Evolutionary conservation across 2,113 vertebrate genomes (phyloP).

Genomic region (Lipophrys pholis): DNA sequence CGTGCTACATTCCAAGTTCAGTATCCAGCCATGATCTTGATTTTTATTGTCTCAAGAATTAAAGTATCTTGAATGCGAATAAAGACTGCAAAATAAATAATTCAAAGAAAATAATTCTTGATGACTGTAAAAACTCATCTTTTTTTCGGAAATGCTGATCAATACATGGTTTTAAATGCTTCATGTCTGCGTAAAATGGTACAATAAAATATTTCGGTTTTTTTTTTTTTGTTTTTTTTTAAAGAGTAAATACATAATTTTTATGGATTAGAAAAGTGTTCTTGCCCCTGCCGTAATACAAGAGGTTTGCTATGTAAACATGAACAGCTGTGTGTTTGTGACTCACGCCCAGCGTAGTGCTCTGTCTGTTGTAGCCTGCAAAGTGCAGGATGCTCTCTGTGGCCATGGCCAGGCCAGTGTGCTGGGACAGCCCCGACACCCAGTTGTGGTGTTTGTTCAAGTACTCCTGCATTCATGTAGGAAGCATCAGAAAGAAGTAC

Average conservation of each 20-base stretch:
- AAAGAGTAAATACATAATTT: too few relatives aligned
- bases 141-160: too few relatives aligned
- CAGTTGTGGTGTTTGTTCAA: conserved; percentile 97
- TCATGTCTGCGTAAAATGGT: too few relatives aligned
- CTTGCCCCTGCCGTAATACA: too few relatives aligned
- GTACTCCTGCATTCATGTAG: conserved; percentile 86
- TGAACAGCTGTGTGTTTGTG: background rate
- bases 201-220: too few relatives aligned
- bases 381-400: conserved; percentile 96
- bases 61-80: background rate
- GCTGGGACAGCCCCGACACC: conserved; percentile 94
- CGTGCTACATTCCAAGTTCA: background rate
- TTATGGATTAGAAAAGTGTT: too few relatives aligned
- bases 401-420: conserved; percentile 97
- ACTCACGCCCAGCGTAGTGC: conserved; percentile 94
- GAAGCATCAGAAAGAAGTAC: background rate
- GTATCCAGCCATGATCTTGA: background rate
- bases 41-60: background rate
- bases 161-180: too few relatives aligned
- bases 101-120: too few relatives aligned
- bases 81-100: background rate
- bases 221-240: too few relatives aligned
- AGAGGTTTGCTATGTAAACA: background rate
- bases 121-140: too few relatives aligned
- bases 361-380: conserved; percentile 95